Evolutionary conservation across 2,888 invertebrate genomes (phyloP).

Genomic region (Didymodactylos carnosus): DNA sequence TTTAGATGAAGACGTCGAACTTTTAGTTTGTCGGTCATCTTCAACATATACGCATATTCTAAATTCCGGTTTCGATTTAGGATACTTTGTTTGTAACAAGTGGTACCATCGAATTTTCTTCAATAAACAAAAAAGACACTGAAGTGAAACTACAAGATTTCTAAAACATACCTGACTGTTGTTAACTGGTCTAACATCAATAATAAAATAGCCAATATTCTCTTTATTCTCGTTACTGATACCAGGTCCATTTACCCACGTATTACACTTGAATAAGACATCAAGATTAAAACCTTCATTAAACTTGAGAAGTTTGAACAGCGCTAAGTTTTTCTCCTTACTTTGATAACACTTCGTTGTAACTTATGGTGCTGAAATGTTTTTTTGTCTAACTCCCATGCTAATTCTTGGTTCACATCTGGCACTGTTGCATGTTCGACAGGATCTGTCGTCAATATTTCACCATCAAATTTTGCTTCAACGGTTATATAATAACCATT

Average conservation of each 20-base stretch:
- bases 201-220: slow-evolving; percentile 33
- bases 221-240: slow-evolving; percentile 28
- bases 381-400: slow-evolving; percentile 36
- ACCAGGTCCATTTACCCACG: slow-evolving; percentile 35
- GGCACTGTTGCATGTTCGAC: slow-evolving; percentile 31
- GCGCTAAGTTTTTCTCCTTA: too few species aligned
- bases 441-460: slow-evolving; percentile 34
- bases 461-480: slow-evolving; percentile 36
- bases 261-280: too few species aligned
- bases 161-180: slow-evolving; percentile 22
- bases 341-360: slow-evolving; percentile 35
- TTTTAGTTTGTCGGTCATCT: slow-evolving; percentile 22
- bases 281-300: too few species aligned
- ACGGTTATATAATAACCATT: slow-evolving; percentile 28
- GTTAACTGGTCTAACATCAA: slow-evolving; percentile 33
- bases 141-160: neutral
- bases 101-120: slow-evolving; percentile 33
- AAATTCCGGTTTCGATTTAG: slow-evolving; percentile 31
- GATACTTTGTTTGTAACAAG: slow-evolving; percentile 33
- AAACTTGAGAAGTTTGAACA: too few species aligned
- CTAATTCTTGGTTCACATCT: slow-evolving; percentile 35
- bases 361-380: slow-evolving; percentile 33
- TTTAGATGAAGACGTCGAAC: slow-evolving; percentile 11
- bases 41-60: slow-evolving; percentile 31
- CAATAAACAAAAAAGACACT: slow-evolving; percentile 11